phyloP scores from a whole-genome alignment of 2,888 invertebrate species.

The Mesopsocus fuscifrons region DNA sequence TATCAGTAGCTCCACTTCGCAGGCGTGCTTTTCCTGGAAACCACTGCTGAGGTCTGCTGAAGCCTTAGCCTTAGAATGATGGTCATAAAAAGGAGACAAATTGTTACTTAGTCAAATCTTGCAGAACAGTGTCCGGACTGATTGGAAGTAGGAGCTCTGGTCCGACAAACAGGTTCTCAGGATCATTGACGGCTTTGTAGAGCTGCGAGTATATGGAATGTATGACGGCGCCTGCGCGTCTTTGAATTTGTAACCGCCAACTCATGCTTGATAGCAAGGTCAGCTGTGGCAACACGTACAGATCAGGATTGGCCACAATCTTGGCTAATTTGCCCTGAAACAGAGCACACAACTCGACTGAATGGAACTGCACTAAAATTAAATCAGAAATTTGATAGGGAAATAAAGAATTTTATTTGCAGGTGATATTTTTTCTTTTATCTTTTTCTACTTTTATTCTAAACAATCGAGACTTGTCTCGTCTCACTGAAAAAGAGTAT shows the following conservation, averaged over 20 bases:
- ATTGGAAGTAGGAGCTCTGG: slow-evolving; percentile 49
- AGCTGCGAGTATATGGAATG: slow-evolving; percentile 76
- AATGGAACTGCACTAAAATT: too few relatives aligned
- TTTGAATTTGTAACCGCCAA: slow-evolving; percentile 53
- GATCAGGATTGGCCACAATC: slow-evolving; percentile 68
- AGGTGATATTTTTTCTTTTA: too few relatives aligned
- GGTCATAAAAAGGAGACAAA: too few relatives aligned
- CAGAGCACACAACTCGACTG: slow-evolving; percentile 13
- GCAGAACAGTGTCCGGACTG: slow-evolving; percentile 41
- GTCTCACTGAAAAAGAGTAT: too few relatives aligned
- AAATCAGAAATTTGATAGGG: background rate
- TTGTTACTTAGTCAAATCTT: too few relatives aligned
- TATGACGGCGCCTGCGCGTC: slow-evolving; percentile 67
- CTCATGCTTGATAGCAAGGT: slow-evolving; percentile 62
- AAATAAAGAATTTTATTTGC: slow-evolving; percentile 11
- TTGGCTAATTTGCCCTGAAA: slow-evolving; percentile 70
- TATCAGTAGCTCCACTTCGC: too few relatives aligned
- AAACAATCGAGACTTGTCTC: too few relatives aligned
- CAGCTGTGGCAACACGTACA: slow-evolving; percentile 67
- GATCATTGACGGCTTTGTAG: slow-evolving; percentile 59
- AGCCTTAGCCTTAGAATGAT: too few relatives aligned
- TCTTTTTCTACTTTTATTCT: too few relatives aligned
- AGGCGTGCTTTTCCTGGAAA: too few relatives aligned
- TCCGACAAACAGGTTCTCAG: slow-evolving; percentile 57
- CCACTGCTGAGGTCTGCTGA: too few relatives aligned